Evolutionary conservation across 1,140 invertebrate genomes (phyloP), one percentile per base, ranked within the genome.

Genomic region (Drosophila nasuta): DNA sequence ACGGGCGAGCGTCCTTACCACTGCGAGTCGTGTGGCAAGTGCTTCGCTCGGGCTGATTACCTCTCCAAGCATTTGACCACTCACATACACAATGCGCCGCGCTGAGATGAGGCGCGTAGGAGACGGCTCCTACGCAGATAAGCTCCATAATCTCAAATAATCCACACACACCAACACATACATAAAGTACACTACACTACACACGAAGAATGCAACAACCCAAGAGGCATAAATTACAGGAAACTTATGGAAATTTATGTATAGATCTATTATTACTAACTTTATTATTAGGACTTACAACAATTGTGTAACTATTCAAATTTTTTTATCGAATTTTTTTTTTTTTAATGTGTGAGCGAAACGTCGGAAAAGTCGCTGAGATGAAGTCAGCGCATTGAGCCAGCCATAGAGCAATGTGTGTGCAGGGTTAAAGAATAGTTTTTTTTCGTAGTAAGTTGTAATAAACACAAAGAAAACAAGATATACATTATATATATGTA

Each of bases 11-110:
- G 96, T 81, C 97, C 96, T 49, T 98, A 96, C 92, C 97, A 97
- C 87, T 98, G 97, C 93, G 96, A 97, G 92, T 96, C 97, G 92
- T 98, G 97, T 93, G 97, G 97, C 75, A 97, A 97, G 91, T 97
- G 96, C 91, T 98, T 98, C 93, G 97, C 97, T 7, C 93, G 97
- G 6, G 97, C 97, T 30, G 97, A 97, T 90, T 97, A 97, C 82
- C 94, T 97, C n/a, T 97, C 96, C 71, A 97, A 97, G 93, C 97
- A 97, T 92, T 94, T 97, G 65, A 97, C 97, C 58, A 97, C 97
- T 3, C 97, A 97, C 93, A 96, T 97, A 68, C 96, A 97, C 93
- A 95, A 95, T 82, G 93, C 95, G 69, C 94, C 94, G 79, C 93
- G 93, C 92, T 93, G 93, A 93, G 91, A 92, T 92, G 92, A 92